These are phyloP conservation scores for Chymomyza fuscimana DNA, from an alignment of 2,888 invertebrate species.

Conservation along the genomic window DNA sequence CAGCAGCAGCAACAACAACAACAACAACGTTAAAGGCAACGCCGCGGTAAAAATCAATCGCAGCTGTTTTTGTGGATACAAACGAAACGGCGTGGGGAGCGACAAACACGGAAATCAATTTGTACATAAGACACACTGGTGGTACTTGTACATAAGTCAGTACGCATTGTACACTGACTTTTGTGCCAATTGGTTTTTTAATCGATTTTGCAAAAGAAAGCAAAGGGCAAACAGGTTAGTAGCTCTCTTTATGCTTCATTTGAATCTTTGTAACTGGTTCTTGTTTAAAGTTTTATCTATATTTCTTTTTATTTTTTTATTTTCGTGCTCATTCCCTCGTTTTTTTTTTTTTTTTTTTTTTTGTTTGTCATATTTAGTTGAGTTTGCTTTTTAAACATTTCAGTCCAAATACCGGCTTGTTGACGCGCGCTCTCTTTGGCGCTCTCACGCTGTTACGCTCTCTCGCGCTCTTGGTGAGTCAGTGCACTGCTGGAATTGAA, in stretches of 20 bases:
- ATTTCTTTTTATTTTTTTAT: conserved; percentile 20
- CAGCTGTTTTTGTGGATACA: neutral
- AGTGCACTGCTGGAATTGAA: conserved; percentile 66
- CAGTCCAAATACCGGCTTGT: conserved; percentile 66
- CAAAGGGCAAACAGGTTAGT: conserved; percentile 68
- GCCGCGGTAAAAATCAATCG: conserved; percentile 12
- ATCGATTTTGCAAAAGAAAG: conserved; percentile 68
- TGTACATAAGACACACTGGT: no score
- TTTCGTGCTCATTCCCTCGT: conserved; percentile 5
- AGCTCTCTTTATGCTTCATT: conserved; percentile 12
- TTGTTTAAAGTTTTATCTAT: conserved; percentile 19
- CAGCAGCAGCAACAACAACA: neutral
- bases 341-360: conserved; percentile 20
- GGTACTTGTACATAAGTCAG: no score
- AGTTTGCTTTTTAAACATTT: conserved; percentile 49
- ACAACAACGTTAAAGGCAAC: no score
- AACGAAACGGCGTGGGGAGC: neutral
- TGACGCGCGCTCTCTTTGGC: conserved; percentile 29
- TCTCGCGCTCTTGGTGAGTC: conserved; percentile 50
- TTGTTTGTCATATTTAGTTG: conserved; percentile 40
- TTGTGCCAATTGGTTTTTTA: conserved; percentile 57
- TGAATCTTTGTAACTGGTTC: conserved; percentile 59
- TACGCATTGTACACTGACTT: neutral
- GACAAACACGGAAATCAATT: neutral
- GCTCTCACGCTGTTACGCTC: neutral